A percentile compares a stretch with the other conserved stretches of the same genome.
These are phyloP conservation scores for Pseudococcus longispinus DNA, from an alignment of 2,888 invertebrate genomes.

Conservation along the genomic window DNA sequence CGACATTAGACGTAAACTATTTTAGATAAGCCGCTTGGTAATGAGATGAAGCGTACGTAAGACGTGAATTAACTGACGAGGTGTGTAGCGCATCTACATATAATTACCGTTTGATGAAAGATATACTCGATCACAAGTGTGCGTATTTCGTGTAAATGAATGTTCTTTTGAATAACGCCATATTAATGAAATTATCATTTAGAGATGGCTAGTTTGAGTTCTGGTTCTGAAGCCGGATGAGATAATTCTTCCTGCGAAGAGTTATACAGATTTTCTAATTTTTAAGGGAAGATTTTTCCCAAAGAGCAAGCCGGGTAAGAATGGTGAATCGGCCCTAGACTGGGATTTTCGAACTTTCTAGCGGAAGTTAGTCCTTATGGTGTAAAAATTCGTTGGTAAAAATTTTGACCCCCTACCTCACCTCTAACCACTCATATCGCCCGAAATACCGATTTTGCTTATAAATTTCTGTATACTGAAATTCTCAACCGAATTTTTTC, in stretches of 20 bases:
- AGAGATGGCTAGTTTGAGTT: neutral
- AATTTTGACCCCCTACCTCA: no score
- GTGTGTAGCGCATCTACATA: neutral
- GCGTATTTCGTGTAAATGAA: neutral
- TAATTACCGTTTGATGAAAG: conserved; percentile 13
- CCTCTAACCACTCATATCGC: no score
- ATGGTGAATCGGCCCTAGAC: no score
- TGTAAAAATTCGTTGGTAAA: no score
- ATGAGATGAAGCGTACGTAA: neutral
- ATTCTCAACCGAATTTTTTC: no score
- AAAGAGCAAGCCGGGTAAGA: no score
- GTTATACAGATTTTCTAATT: no score
- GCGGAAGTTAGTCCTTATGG: no score
- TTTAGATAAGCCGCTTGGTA: neutral
- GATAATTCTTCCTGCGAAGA: neutral
- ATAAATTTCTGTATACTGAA: no score
- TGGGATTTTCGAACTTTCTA: no score
- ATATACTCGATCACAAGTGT: neutral
- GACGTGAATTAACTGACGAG: neutral
- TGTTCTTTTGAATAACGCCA: neutral
- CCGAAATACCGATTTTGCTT: no score
- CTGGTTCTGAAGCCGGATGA: neutral
- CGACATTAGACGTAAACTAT: conserved; percentile 34
- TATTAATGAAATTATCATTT: neutral
- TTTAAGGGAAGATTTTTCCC: no score